Evolutionary conservation across 1,140 invertebrate genomes (phyloP), one percentile per base, ranked within the genome.

Genomic region (Saxidomus purpurata): DNA sequence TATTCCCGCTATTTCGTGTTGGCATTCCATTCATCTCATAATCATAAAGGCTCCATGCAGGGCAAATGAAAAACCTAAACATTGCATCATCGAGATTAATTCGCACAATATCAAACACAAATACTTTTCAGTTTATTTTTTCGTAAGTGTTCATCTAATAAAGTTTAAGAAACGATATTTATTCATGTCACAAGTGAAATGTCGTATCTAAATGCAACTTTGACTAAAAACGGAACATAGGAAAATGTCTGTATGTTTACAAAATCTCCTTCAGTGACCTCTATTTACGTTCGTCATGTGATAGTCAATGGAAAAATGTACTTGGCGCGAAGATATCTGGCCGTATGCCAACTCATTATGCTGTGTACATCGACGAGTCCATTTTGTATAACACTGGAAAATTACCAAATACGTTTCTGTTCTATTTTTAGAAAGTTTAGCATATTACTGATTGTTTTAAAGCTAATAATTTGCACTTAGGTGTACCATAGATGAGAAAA

Each of bases 1-100:
- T 79, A 63, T 76, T 55, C 63, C 55, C 86, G 71, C 86, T 80
- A 40, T 55, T 86, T 80, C 81, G 67, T 91, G 88, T 59, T 90
- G 92, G 92, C 90, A 92, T 92, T 92, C 90, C 92, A 92, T 92
- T 92, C 92, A 92, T 89, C 76, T 91, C 85, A 85, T 89, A 86
- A 89, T 61, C 38, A 85, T 81, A 81, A 59, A 63, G 83, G 74
- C 59, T 22, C 80, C 15, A 4, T 1, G 59, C 8, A 47, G 84
- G 49, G 47, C 0, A 6, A 4, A 34, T 36, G 25, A 36, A 34
- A 61, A 63, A n/a, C n/a, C 49, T 34, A 38, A 80, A 88, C 76
- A 79, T 88, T 88, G 86, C 86, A 88, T 88, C 86, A 88, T 88
- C 86, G 76, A n/a, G 34, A 52, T 34, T 28, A 28, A 79, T 52